phyloP scores from a whole-genome alignment of 2,113 vertebrate genomes.

The Todiramphus chloris region DNA sequence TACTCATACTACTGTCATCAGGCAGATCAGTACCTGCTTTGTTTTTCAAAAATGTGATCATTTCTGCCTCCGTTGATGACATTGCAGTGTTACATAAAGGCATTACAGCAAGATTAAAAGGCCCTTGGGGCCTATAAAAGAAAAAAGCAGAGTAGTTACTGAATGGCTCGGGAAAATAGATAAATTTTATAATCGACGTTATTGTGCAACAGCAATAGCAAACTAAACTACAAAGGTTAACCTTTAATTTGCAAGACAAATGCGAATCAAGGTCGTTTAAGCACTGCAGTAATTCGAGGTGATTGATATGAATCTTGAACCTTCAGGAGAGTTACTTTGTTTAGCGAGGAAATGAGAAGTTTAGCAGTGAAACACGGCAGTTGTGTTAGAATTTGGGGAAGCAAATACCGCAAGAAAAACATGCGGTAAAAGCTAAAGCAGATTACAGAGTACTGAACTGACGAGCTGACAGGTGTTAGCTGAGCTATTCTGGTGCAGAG shows the following conservation, averaged over 20 bases:
- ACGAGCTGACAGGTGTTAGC: not conserved
- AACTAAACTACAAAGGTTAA: not conserved
- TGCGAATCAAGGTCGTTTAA: not conserved
- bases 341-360: not conserved
- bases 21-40: conserved; percentile 54
- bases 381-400: not conserved
- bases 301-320: not conserved
- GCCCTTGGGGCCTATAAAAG: conserved; percentile 36
- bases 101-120: conserved; percentile 51
- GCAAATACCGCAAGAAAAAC: not conserved
- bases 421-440: not conserved
- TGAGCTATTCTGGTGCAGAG: not conserved
- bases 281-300: not conserved
- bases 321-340: not conserved
- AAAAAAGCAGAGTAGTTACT: conserved; percentile 10
- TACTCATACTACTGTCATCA: conserved; percentile 42
- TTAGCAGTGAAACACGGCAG: not conserved
- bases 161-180: conserved; percentile 5
- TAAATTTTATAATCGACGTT: not conserved
- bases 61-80: conserved; percentile 29
- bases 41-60: conserved; percentile 30
- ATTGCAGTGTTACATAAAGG: conserved; percentile 47
- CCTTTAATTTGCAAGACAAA: conserved; percentile 32
- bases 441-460: not conserved
- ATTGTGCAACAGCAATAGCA: not conserved